Evolutionary conservation across 2,113 vertebrate species (phyloP).

Genomic region (Theristicus caerulescens): DNA sequence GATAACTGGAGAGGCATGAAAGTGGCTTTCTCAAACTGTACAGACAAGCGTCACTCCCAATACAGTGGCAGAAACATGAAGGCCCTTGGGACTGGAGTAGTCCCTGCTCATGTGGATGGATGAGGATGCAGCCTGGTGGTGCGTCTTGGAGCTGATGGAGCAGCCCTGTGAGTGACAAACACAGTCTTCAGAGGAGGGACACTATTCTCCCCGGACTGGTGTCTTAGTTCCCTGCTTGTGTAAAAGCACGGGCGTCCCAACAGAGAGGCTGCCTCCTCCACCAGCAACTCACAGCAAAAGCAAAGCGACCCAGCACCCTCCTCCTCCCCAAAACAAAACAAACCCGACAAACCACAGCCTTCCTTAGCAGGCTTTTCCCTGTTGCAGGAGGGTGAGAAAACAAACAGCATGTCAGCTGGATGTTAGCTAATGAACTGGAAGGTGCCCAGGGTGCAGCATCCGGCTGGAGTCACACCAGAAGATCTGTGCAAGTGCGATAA

Average conservation of each 20-base stretch:
- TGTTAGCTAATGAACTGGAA: conserved; percentile 9
- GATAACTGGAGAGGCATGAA: neutral
- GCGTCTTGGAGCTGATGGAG: neutral
- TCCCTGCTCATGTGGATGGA: neutral
- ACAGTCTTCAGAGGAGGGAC: neutral
- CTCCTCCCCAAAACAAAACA: neutral
- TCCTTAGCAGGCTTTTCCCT: neutral
- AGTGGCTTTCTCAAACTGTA: neutral
- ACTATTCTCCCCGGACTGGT: neutral
- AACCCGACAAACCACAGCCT: neutral
- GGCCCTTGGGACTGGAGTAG: no score
- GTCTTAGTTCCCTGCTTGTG: neutral
- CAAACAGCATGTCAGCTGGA: neutral
- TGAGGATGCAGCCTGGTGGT: neutral
- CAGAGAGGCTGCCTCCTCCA: neutral
- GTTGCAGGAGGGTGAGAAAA: neutral
- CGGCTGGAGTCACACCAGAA: neutral
- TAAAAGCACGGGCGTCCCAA: neutral
- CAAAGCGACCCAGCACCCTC: neutral
- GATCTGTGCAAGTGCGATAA: neutral
- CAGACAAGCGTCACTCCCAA: fast-evolving
- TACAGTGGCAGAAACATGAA: neutral
- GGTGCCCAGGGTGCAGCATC: neutral
- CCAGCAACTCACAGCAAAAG: neutral
- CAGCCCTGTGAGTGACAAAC: neutral